Evolutionary conservation across 1,140 invertebrate species (phyloP).

Genomic region (Philopotamus ludificatus): DNA sequence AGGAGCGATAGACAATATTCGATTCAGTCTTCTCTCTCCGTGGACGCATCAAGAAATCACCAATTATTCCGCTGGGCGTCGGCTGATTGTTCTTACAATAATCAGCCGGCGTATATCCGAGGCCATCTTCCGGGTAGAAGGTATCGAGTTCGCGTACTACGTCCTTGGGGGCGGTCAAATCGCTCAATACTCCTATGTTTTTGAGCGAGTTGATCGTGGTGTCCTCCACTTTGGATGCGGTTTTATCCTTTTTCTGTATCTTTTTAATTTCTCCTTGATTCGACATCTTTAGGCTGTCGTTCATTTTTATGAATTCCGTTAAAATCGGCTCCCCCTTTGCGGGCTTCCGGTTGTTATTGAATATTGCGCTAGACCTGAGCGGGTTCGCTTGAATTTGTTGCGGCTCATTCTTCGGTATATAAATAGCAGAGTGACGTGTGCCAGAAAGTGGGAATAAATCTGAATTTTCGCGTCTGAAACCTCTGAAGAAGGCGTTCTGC

Average conservation of each 20-base stretch:
- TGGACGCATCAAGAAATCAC: slow-evolving; percentile 57
- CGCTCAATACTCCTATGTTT: slow-evolving; percentile 48
- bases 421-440: slow-evolving; percentile 72
- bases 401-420: slow-evolving; percentile 56
- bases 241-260: slow-evolving; percentile 43
- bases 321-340: slow-evolving; percentile 66
- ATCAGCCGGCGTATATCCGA: slow-evolving; percentile 45
- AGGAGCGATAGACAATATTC: slow-evolving; percentile 72
- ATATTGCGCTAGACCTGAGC: slow-evolving; percentile 63
- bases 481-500: slow-evolving; percentile 67
- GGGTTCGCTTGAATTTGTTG: slow-evolving; percentile 50
- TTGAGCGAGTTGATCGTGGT: slow-evolving; percentile 52
- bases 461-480: slow-evolving; percentile 78
- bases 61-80: slow-evolving; percentile 43
- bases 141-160: slow-evolving; percentile 47
- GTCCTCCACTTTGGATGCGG: slow-evolving; percentile 45
- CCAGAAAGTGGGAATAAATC: slow-evolving; percentile 72
- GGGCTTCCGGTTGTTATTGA: slow-evolving; percentile 64
- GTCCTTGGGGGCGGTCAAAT: slow-evolving; percentile 41
- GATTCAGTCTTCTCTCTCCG: slow-evolving; percentile 84
- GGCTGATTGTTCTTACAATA: slow-evolving; percentile 12
- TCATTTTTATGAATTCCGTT: slow-evolving; percentile 68
- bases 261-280: slow-evolving; percentile 47
- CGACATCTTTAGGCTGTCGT: slow-evolving; percentile 54
- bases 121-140: slow-evolving; percentile 44